Percentiles rank a stretch among this genome's conserved stretches.
These are phyloP conservation scores for Chaunax sp. DNA, from an alignment of 2,797 vertebrate species.

Conservation along the genomic window DNA sequence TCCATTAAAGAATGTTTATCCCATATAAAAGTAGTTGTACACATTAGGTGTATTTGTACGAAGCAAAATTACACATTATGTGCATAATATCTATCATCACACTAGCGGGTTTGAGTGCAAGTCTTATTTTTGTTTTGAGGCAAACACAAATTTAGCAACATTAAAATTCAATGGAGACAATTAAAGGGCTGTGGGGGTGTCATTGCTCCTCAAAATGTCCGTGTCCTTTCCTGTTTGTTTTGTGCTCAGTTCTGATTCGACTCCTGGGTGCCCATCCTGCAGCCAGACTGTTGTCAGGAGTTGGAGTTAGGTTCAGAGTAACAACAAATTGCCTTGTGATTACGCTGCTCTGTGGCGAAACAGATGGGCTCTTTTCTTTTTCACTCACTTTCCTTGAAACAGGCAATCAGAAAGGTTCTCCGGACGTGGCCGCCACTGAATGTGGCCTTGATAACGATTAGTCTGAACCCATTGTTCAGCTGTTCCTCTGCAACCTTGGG, in stretches of 20 bases:
- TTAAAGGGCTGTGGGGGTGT: too few species aligned
- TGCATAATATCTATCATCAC: too few species aligned
- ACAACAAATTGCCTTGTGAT: conserved; percentile 43
- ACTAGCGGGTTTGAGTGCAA: too few species aligned
- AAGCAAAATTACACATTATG: too few species aligned
- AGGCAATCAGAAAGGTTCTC: conserved; percentile 68
- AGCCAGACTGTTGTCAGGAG: conserved; percentile 27
- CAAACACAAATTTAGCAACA: too few species aligned
- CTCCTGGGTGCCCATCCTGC: conserved; percentile 28
- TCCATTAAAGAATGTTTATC: too few species aligned
- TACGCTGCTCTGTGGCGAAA: conserved; percentile 22
- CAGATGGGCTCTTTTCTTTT: conserved; percentile 66
- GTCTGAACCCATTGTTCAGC: conserved; percentile 15
- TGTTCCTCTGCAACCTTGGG: conserved; percentile 45
- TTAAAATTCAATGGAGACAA: too few species aligned
- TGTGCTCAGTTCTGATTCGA: conserved; percentile 32
- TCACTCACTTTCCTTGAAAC: conserved; percentile 72
- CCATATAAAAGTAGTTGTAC: too few species aligned
- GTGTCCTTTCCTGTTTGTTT: too few species aligned
- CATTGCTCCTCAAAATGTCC: background rate
- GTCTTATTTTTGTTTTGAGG: too few species aligned
- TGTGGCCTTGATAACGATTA: conserved; percentile 39
- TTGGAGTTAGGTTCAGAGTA: conserved; percentile 17
- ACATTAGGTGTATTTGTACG: too few species aligned
- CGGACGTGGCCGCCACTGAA: conserved; percentile 19